These are phyloP conservation scores for Odocoileus hemionus DNA, from an alignment of 2,113 vertebrate genomes.

Conservation along the genomic window DNA sequence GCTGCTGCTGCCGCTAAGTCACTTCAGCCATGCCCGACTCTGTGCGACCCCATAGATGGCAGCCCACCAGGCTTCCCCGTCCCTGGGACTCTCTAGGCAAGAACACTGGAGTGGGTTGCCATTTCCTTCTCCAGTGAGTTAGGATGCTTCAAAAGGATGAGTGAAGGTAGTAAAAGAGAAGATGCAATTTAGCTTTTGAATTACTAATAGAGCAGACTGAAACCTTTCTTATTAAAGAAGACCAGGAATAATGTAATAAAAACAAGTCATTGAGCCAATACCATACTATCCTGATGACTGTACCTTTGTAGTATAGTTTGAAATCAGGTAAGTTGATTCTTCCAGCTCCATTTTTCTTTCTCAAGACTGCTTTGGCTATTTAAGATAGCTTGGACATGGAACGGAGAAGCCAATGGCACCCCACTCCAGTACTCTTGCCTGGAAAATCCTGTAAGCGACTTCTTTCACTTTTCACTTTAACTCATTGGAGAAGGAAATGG, in stretches of 20 bases:
- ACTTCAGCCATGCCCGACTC: too few relatives aligned
- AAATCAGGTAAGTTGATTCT: neutral
- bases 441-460: too few relatives aligned
- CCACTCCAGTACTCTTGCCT: too few relatives aligned
- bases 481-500: too few relatives aligned
- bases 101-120: too few relatives aligned
- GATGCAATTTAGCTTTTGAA: neutral
- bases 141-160: neutral
- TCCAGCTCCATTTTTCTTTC: neutral
- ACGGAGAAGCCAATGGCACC: too few relatives aligned
- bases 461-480: too few relatives aligned
- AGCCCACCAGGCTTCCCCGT: too few relatives aligned
- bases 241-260: neutral
- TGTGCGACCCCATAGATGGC: too few relatives aligned
- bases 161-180: neutral
- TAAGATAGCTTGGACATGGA: neutral
- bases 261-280: neutral
- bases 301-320: neutral
- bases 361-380: neutral
- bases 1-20: too few relatives aligned
- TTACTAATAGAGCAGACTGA: neutral
- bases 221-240: slow-evolving; percentile 18
- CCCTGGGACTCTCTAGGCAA: too few relatives aligned
- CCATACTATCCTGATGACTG: neutral
- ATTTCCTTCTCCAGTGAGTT: too few relatives aligned